Percentiles rank a stretch among this genome's conserved stretches.
phyloP scores from a whole-genome alignment of 1,140 invertebrate species.

The Drosophila pallidifrons region DNA sequence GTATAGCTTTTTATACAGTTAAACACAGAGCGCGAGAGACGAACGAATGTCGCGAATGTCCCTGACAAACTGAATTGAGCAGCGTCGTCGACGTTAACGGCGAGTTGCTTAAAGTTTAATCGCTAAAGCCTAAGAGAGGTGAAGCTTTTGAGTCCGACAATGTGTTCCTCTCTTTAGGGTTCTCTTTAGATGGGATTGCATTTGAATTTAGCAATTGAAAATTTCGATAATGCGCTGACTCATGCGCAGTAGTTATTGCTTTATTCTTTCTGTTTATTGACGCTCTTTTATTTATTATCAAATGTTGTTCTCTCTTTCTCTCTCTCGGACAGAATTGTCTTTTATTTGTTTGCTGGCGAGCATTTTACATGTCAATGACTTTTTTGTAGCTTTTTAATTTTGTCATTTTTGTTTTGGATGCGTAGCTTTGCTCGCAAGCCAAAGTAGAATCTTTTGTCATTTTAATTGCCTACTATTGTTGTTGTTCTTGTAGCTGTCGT shows the following conservation, averaged over 20 bases:
- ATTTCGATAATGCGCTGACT: constrained; percentile 56
- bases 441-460: constrained; percentile 74
- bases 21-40: constrained; percentile 19
- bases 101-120: constrained; percentile 6
- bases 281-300: constrained; percentile 32
- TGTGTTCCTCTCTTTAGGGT: not conserved
- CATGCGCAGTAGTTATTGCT: constrained; percentile 53
- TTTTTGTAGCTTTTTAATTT: constrained; percentile 48
- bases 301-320: constrained; percentile 4
- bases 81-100: constrained; percentile 12
- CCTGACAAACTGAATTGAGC: constrained; percentile 54
- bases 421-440: constrained; percentile 33
- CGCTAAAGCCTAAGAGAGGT: constrained; percentile 27
- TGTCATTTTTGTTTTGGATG: constrained; percentile 22
- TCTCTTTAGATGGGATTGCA: constrained; percentile 10
- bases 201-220: constrained; percentile 39
- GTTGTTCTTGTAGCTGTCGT: constrained; percentile 10
- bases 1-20: constrained; percentile 5
- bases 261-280: constrained; percentile 18
- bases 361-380: constrained; percentile 80
- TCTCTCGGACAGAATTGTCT: constrained; percentile 32
- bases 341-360: constrained; percentile 55
- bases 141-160: not conserved
- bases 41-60: constrained; percentile 49
- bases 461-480: constrained; percentile 72